phyloP scores from a whole-genome alignment of 2,113 vertebrate genomes.

The Grammomys dolichurus region DNA sequence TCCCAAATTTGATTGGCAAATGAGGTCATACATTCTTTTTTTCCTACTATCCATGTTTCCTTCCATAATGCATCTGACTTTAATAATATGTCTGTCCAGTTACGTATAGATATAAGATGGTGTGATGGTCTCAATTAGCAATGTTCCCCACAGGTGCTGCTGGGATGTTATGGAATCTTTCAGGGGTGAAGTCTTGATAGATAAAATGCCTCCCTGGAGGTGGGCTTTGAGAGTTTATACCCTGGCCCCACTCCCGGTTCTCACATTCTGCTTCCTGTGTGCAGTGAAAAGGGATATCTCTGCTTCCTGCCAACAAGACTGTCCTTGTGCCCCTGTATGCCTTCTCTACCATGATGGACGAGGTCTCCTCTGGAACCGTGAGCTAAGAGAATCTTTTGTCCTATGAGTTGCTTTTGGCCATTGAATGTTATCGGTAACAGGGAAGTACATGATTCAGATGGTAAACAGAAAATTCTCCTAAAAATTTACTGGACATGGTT shows the following conservation, averaged over 20 bases:
- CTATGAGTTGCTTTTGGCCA: neutral
- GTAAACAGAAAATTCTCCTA: neutral
- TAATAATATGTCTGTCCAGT: neutral
- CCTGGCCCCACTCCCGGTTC: neutral
- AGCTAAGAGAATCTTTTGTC: neutral
- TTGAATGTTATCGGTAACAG: neutral
- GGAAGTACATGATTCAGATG: neutral
- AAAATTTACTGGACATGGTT: neutral
- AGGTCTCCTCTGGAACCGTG: too few species aligned
- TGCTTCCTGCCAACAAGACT: neutral
- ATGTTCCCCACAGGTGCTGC: neutral
- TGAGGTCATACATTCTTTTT: neutral
- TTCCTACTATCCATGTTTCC: neutral
- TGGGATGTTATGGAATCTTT: neutral
- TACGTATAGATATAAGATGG: neutral
- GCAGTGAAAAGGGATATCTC: neutral
- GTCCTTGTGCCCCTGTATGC: neutral
- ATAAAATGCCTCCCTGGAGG: neutral
- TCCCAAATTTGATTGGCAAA: neutral
- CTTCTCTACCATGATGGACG: neutral
- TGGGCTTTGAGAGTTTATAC: neutral
- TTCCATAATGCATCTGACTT: neutral
- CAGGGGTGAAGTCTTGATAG: neutral
- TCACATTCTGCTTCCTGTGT: neutral
- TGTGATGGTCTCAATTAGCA: neutral